Evolutionary conservation across 1,140 invertebrate genomes (phyloP), one percentile per base, ranked within the genome.

Genomic region (Trichomalopsis sarcophagae): DNA sequence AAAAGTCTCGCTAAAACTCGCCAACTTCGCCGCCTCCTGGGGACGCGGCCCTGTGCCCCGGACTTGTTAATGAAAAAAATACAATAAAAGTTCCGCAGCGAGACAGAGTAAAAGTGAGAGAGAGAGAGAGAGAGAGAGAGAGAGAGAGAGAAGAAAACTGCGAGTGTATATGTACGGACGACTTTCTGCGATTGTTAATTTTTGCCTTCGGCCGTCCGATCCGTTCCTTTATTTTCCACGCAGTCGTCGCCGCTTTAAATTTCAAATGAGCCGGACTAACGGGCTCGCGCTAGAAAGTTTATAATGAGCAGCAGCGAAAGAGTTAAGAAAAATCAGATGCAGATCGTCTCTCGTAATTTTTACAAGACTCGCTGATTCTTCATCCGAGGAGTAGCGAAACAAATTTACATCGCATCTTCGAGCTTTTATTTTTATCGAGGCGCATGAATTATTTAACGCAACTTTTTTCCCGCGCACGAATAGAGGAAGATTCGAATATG

Each of bases 61-160:
- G 90, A 92, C 91, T 92, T 92, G 92, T 92, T 92, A 92, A 92
- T 92, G 91, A 91, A 92, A 92, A 92, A 92, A 92, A 92, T 90
- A 92, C 88, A 92, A 92, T 90, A 92, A 92, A 91, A 91, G 89
- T 91, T 88, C 88, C 62, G 23, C 71, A 33, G 81, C 23, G 86
- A 81, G 47, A 69, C 73, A 2, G 40, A 84, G 83, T 84, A 78
- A 68, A 66, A 44, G 33, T 75, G 27, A 27, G 27, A 27, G 27
- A 27, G 27, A 27, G 27, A 27, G 27, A 27, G 27, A 27, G 33
- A 36, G 33, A 36, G 5, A 36, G 33, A 36, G 33, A 36, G 33
- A 36, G 33, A 36, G 5, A 36, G 33, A 36, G 33, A 36, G 33
- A 36, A 36, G 33, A 36, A 36, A 36, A 36, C 33, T 36, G 33